A percentile compares a stretch with the other conserved stretches of the same genome.
phyloP scores from a whole-genome alignment of 2,888 invertebrate genomes.

The Agonopterix subpropinquella region DNA sequence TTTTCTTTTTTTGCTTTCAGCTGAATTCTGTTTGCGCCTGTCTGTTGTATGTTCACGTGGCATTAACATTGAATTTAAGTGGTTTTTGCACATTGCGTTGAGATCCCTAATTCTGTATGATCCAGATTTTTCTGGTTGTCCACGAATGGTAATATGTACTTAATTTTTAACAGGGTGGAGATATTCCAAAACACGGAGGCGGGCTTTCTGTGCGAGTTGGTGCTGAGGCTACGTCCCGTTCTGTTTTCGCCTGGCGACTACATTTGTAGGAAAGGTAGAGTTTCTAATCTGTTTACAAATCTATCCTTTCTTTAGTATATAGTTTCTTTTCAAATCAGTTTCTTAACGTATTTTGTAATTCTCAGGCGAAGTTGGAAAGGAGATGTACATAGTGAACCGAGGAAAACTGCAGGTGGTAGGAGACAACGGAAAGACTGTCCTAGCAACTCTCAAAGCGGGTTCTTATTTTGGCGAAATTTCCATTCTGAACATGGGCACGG shows the following conservation, averaged over 20 bases:
- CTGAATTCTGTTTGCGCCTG: conserved; percentile 28
- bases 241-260: conserved; percentile 99
- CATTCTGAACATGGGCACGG: conserved; percentile 99
- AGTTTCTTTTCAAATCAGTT: neutral
- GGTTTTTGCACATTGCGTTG: conserved; percentile 4
- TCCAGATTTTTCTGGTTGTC: neutral
- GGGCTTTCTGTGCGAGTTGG: conserved; percentile 98
- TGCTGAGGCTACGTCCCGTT: conserved; percentile 94
- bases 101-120: neutral
- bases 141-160: neutral
- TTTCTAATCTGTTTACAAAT: neutral
- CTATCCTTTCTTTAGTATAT: neutral
- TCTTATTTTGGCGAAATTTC: conserved; percentile 99
- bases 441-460: conserved; percentile 98
- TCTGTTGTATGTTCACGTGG: conserved; percentile 18
- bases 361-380: conserved; percentile 98
- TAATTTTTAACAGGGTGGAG: conserved; percentile 83
- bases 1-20: conserved; percentile 31
- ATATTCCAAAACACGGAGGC: conserved; percentile 99
- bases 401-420: conserved; percentile 96
- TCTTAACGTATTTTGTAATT: conserved; percentile 15
- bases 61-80: conserved; percentile 17
- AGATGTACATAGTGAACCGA: conserved; percentile 99
- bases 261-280: conserved; percentile 97
- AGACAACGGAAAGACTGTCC: conserved; percentile 95